phyloP scores from a whole-genome alignment of 2,797 vertebrate species.

The Euthynnus affinis region DNA sequence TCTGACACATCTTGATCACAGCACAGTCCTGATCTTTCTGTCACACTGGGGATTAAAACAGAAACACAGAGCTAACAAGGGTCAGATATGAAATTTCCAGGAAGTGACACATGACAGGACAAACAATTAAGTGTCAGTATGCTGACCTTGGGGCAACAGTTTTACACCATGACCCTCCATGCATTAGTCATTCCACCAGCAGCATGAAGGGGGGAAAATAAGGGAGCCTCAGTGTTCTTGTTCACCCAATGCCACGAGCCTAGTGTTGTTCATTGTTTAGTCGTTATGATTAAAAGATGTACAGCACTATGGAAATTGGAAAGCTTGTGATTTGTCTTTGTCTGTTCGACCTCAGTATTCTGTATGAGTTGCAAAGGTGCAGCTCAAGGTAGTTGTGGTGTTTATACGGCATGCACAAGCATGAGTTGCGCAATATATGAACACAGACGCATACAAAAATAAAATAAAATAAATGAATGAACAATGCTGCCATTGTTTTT shows the following conservation, averaged over 20 bases:
- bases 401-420: slow-evolving; percentile 24
- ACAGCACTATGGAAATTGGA: slow-evolving; percentile 78
- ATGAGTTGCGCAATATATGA: neutral
- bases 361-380: slow-evolving; percentile 41
- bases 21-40: slow-evolving; percentile 83
- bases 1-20: slow-evolving; percentile 85
- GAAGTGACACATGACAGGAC: slow-evolving; percentile 87
- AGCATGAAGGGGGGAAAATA: slow-evolving; percentile 47
- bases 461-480: slow-evolving; percentile 30
- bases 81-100: slow-evolving; percentile 86
- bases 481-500: slow-evolving; percentile 76
- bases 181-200: slow-evolving; percentile 79
- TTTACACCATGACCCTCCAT: slow-evolving; percentile 81
- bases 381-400: slow-evolving; percentile 43
- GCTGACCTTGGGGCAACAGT: slow-evolving; percentile 83
- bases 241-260: slow-evolving; percentile 60
- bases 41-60: slow-evolving; percentile 85
- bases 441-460: slow-evolving; percentile 18
- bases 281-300: slow-evolving; percentile 85
- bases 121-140: slow-evolving; percentile 86
- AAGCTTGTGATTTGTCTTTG: slow-evolving; percentile 77
- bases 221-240: slow-evolving; percentile 37
- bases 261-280: slow-evolving; percentile 84
- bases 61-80: slow-evolving; percentile 80
- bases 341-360: slow-evolving; percentile 71